These are phyloP conservation scores for Oasisia sp. DNA, from an alignment of 2,888 invertebrate genomes.

Conservation along the genomic window DNA sequence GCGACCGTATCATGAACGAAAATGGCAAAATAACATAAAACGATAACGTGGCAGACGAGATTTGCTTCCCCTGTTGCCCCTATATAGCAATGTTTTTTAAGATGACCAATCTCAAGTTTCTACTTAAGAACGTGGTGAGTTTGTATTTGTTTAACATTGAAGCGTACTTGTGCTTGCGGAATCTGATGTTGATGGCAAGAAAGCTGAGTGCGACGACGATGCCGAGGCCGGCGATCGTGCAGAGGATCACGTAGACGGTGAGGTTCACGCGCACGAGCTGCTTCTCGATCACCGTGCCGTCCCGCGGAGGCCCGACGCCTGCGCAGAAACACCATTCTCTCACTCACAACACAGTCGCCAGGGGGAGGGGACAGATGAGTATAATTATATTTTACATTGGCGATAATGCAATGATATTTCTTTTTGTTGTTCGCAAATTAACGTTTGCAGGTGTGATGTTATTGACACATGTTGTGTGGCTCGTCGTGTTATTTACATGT, in stretches of 20 bases:
- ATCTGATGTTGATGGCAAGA: slow-evolving; percentile 92
- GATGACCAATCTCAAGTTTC: background rate
- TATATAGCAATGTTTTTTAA: background rate
- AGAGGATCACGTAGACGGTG: slow-evolving; percentile 90
- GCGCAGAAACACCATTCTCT: slow-evolving; percentile 20
- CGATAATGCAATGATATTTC: no score
- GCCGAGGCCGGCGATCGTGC: slow-evolving; percentile 87
- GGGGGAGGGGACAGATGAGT: no score
- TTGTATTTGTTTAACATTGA: background rate
- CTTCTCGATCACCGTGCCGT: slow-evolving; percentile 86
- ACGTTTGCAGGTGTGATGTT: no score
- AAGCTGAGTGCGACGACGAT: slow-evolving; percentile 92
- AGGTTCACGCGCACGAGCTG: slow-evolving; percentile 93
- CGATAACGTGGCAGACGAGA: no score
- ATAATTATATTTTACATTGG: no score
- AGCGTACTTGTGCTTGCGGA: slow-evolving; percentile 88
- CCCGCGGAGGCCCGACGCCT: slow-evolving; percentile 82
- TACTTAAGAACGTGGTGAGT: background rate
- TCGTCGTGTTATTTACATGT: no score
- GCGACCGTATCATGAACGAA: no score
- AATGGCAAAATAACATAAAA: no score
- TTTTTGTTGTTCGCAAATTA: no score
- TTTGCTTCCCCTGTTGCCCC: no score
- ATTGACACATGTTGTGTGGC: no score
- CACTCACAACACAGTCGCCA: background rate